Evolutionary conservation across 1,140 invertebrate species (phyloP).

Genomic region (Lasioglossum albipes): DNA sequence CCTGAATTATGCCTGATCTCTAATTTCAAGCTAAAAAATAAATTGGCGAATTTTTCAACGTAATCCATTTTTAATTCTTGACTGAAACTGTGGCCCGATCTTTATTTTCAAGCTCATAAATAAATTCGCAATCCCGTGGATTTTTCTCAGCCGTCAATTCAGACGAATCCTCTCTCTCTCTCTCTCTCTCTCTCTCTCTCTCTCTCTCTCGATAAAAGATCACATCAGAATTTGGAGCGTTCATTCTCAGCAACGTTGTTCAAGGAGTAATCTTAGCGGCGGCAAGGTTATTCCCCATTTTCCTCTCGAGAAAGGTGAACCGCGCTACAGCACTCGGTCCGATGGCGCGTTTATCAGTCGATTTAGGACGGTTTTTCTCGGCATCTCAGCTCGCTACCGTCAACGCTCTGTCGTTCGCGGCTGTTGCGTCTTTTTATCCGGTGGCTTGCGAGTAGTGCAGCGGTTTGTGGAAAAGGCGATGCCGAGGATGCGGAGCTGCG

Average conservation of each 20-base stretch:
- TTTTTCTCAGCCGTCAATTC: no score
- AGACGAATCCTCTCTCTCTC: no score
- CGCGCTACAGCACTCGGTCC: not conserved
- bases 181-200: no score
- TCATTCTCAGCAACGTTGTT: not conserved
- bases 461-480: constrained; percentile 59
- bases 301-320: not conserved
- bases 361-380: constrained; percentile 17
- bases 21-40: no score
- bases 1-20: no score
- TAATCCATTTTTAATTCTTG: no score
- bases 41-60: no score
- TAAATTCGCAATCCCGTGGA: no score
- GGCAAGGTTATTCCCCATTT: not conserved
- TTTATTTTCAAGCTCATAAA: no score
- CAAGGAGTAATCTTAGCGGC: not conserved
- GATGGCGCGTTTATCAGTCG: constrained; percentile 7
- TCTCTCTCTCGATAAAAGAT: no score
- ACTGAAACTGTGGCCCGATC: no score
- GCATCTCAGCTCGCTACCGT: not conserved
- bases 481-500: constrained; percentile 61
- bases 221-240: not conserved
- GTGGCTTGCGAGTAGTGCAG: not conserved
- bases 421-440: constrained; percentile 47
- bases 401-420: constrained; percentile 24